Base-by-base conservation (phyloP, 2,113 vertebrate genomes). In the Nerophis lumbriciformis region DNA sequence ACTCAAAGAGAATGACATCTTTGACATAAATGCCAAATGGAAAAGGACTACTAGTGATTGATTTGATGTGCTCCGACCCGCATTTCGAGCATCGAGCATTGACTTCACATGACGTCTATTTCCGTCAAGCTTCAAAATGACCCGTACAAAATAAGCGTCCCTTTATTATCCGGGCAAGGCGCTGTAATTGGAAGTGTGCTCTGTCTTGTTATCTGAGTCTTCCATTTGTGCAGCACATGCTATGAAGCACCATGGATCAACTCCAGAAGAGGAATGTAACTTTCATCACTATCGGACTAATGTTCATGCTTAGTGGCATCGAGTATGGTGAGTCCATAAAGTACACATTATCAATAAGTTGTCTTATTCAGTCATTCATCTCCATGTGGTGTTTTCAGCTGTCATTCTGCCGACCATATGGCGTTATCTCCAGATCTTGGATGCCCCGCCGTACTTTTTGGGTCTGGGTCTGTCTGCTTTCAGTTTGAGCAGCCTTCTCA, bases 341-440 rank as follows among this genome's bases (percentile, higher is more conserved):
- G 48, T 48, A 28, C 61, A 57, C 42, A 57, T 60, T 39, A 58
- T 69, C 48, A 59, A 53, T 49, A 21, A 54, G 56, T n/a, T 14
- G 59, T 68, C 39, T 62, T 10, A 67, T 44, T 66, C 16, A 71
- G 39, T 68, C 21, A 70, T 8, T 55, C 67, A 62, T 64, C 52
- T 53, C 16, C 6, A 37, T 45, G 8, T 42, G 64, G 10, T 38
- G 35, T 15, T 54, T 42, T 56, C 73, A 93, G 93, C 90, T 15
- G 93, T 94, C 63, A 92, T 94, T 67, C 83, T 94, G 6, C 93
- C 93, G 0, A 93, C 92, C 47, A 91, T 94, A 78, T 93, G 92
- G 93, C 84, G 68, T 14, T 94, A 93, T 61, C 84, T 94, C 61
- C 91, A 92, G 82, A 85, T 90, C 36, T 67, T 93, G 37, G 83